Evolutionary conservation across 2,888 invertebrate species (phyloP).

Genomic region (Ptychoptera contaminata): DNA sequence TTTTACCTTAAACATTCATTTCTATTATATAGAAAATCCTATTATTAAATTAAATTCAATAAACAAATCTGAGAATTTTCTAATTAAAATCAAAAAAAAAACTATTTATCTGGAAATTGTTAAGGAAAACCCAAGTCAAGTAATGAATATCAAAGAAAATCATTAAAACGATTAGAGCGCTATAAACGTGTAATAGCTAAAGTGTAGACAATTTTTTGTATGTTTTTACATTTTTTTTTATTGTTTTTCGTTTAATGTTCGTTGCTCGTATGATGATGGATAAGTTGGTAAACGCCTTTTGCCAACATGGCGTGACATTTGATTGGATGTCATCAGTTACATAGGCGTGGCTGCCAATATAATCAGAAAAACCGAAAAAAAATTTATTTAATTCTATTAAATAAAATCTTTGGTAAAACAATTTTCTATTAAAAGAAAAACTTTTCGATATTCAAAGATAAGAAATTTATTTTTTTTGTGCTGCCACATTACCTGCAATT

Average conservation of each 20-base stretch:
- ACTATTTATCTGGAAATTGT: no score
- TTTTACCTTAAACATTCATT: no score
- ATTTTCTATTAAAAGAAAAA: no score
- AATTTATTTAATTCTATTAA: no score
- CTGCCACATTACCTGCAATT: no score
- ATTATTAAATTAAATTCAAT: no score
- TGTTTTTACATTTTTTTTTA: not conserved
- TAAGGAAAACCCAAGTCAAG: not conserved
- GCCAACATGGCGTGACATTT: slow-evolving; percentile 23
- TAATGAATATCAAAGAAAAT: not conserved
- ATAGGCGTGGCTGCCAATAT: slow-evolving; percentile 1
- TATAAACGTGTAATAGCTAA: not conserved
- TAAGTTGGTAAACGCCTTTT: slow-evolving; percentile 17
- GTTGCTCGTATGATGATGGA: slow-evolving; percentile 7
- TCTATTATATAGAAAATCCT: no score
- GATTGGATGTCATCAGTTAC: slow-evolving; percentile 16
- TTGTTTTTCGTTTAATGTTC: not conserved
- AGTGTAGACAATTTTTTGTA: not conserved
- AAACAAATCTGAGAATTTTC: no score
- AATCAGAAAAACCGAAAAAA: not conserved
- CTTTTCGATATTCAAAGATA: no score
- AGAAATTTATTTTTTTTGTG: no score
- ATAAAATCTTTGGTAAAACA: no score
- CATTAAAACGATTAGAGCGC: not conserved
- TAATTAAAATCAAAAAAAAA: no score